Base-by-base conservation (phyloP, 1,140 invertebrate genomes). In the Eulimnadia texana region DNA sequence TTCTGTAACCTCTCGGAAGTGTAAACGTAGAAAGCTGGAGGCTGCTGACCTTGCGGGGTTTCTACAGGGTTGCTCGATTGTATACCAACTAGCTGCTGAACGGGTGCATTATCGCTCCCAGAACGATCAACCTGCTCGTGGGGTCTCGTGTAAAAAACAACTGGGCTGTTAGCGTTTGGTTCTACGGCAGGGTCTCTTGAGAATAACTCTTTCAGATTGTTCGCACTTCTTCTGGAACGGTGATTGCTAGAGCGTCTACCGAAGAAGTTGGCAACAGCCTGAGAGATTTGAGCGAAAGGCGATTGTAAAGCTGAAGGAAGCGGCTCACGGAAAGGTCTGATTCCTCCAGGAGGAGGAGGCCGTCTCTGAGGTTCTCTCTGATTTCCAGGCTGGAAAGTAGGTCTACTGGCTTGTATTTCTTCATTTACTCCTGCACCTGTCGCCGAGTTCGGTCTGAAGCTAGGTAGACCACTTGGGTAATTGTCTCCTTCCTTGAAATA, bases 251-350 rank as follows among this genome's bases (percentile, higher is more conserved):
- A 61, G n/a, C 50, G 51, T 11, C 60, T 50, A 1, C 60, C 60
- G 23, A 61, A 61, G 53, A 61, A 61, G 22, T 54, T 61, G 13
- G 60, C 60, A 9, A 61, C 60, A 19, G 60, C 60, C 53, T 61
- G 60, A 6, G 60, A 61, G 23, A 61, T 54, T n/a, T 50, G 53
- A 3, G 60, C 51, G 25, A 61, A 61, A 29, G 60, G 60, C 28
- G 55, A 57, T 33, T 57, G 55, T 27, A 57, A 25, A 52, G 25
- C 53, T 3, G 60, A 54, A 10, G 60, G 25, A 13, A 42, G 27
- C 2, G 55, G 27, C 20, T 58, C 55, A 16, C 55, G 13, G 16
- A 58, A 42, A 25, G 60, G 60, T 28, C 20, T 61, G 19, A 24
- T 55, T 54, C 22, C 28, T 3, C 27, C 28, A 13, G 55, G 60